phyloP scores from a whole-genome alignment of 1,140 invertebrate genomes.

The Pentalonia nigronervosa region DNA sequence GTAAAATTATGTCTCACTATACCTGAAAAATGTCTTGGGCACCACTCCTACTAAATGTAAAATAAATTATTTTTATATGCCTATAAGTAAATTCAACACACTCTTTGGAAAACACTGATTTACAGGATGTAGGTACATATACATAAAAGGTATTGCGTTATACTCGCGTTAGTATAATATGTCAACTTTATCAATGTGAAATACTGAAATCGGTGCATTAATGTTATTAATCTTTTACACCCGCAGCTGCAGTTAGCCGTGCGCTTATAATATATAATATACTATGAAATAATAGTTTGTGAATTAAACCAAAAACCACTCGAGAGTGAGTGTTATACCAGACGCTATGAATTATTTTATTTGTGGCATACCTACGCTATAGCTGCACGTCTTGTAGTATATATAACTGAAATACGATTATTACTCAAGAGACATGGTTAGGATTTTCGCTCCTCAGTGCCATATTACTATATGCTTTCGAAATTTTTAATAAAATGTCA shows the following conservation, averaged over 20 bases:
- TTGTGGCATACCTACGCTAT: not conserved
- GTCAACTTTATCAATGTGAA: not conserved
- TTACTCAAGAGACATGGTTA: not conserved
- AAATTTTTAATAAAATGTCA: not conserved
- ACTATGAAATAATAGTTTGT: not conserved
- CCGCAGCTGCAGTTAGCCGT: not conserved
- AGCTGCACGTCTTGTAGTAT: no score
- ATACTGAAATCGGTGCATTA: not conserved
- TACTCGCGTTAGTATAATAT: not conserved
- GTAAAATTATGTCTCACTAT: no score
- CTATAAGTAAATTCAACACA: no score
- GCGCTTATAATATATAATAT: no score
- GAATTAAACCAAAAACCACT: not conserved
- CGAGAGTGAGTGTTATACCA: not conserved
- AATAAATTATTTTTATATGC: no score
- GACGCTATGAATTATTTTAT: not conserved
- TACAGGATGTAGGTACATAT: no score
- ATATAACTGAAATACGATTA: no score
- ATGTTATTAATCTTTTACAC: not conserved
- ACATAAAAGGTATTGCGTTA: not conserved
- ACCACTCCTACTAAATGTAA: no score
- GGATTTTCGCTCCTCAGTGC: not conserved
- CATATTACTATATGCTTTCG: not conserved
- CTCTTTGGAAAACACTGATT: no score
- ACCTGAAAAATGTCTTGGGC: no score